A percentile compares a stretch with the other conserved stretches of the same genome.
phyloP scores from a whole-genome alignment of 2,888 invertebrate species.

The Orthosia gothica region DNA sequence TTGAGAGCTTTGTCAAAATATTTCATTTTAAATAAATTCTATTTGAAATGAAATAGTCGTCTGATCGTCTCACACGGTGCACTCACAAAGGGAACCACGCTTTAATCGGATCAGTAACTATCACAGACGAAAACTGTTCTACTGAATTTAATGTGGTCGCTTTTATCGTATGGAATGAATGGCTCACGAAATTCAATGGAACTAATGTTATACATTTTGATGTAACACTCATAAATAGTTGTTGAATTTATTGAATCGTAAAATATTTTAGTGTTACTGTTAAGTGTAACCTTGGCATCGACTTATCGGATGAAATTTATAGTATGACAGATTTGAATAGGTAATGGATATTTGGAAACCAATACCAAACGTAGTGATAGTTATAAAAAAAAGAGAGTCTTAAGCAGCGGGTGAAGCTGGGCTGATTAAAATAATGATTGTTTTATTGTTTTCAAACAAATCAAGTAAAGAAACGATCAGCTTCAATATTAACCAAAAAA shows the following conservation, averaged over 20 bases:
- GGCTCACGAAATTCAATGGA: constrained; percentile 4
- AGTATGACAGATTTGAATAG: not conserved
- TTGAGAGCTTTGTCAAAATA: not conserved
- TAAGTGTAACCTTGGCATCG: not conserved
- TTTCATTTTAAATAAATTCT: no score
- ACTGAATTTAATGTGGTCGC: constrained; percentile 25
- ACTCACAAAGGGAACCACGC: constrained; percentile 49
- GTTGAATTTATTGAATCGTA: constrained; percentile 20
- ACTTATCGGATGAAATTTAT: not conserved
- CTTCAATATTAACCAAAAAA: no score
- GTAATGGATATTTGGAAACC: not conserved
- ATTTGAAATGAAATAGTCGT: constrained; percentile 8
- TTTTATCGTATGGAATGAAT: constrained; percentile 11
- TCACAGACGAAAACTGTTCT: constrained; percentile 14
- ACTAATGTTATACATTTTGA: constrained; percentile 5
- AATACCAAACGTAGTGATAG: not conserved
- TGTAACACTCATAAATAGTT: not conserved
- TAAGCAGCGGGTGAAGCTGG: not conserved
- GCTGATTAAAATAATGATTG: not conserved
- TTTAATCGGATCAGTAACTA: constrained; percentile 46
- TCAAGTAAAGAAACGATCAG: no score
- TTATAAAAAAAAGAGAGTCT: not conserved
- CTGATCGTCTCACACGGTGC: not conserved
- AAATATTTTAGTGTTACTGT: constrained; percentile 11
- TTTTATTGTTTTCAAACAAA: no score